phyloP scores from a whole-genome alignment of 2,113 vertebrate genomes.

The Piliocolobus tephrosceles region DNA sequence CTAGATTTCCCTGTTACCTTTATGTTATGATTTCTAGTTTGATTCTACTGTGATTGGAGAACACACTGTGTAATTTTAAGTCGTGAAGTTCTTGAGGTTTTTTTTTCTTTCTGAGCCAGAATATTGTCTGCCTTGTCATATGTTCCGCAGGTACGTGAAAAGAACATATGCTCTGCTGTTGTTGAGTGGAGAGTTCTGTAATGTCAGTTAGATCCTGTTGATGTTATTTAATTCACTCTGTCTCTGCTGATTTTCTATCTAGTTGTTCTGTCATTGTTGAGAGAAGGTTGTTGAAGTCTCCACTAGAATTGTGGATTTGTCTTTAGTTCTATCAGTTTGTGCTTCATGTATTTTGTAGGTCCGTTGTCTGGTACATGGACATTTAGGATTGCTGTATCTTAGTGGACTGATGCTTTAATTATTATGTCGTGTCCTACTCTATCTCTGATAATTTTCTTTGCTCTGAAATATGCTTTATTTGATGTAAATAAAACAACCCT shows the following conservation, averaged over 20 bases:
- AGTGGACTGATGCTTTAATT: neutral
- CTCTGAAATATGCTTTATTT: neutral
- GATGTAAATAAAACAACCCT: neutral
- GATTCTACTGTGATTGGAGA: neutral
- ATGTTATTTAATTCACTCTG: neutral
- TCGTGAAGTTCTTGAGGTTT: neutral
- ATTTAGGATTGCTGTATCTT: neutral
- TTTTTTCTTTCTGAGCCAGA: neutral
- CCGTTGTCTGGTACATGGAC: too few species aligned
- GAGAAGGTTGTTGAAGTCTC: neutral
- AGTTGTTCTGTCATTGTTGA: neutral
- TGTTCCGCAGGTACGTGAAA: neutral
- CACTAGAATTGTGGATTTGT: neutral
- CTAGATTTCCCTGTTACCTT: neutral
- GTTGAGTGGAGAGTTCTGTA: too few species aligned
- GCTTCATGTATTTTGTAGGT: neutral
- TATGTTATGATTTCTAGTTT: neutral
- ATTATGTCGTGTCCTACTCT: neutral
- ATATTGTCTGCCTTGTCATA: rapidly evolving
- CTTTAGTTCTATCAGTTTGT: rapidly evolving
- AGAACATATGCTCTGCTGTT: neutral
- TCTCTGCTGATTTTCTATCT: neutral
- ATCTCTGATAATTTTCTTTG: neutral
- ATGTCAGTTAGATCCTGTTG: neutral
- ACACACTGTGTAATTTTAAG: too few species aligned